These are phyloP conservation scores for Eupeodes luniger DNA, from an alignment of 2,888 invertebrate species.

Conservation along the genomic window DNA sequence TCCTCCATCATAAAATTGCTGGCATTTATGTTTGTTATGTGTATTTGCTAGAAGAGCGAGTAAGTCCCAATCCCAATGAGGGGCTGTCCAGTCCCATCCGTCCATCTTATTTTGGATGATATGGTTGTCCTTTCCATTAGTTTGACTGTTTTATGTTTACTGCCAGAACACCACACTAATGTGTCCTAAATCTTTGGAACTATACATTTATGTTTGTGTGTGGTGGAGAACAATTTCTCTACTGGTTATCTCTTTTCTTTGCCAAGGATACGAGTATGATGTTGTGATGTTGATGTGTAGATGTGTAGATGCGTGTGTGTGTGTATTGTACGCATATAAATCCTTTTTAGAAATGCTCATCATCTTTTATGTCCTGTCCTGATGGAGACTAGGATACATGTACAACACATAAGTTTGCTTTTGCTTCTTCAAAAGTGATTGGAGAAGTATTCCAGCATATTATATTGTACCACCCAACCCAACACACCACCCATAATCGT, in stretches of 20 bases:
- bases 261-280: conserved; percentile 28
- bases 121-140: conserved; percentile 74
- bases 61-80: conserved; percentile 42
- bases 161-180: conserved; percentile 75
- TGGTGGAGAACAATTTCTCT: conserved; percentile 44
- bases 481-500: conserved; percentile 36
- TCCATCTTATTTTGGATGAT: conserved; percentile 68
- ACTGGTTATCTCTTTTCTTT: conserved; percentile 44
- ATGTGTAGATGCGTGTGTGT: too few species aligned
- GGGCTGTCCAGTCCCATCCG: conserved; percentile 22
- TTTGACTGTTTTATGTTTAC: conserved; percentile 73
- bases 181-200: conserved; percentile 72
- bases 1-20: conserved; percentile 75
- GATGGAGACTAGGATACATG: conserved; percentile 64
- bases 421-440: conserved; percentile 70
- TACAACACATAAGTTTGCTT: conserved; percentile 65
- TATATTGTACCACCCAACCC: not conserved
- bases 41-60: conserved; percentile 53
- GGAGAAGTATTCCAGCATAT: conserved; percentile 40
- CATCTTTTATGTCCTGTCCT: conserved; percentile 72
- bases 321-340: conserved; percentile 58
- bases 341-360: conserved; percentile 72
- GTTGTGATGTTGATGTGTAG: not conserved
- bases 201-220: not conserved
- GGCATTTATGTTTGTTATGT: conserved; percentile 65